Conservation (phyloP, 2,113 vertebrate genomes). For the Anolis sagrei region DNA sequence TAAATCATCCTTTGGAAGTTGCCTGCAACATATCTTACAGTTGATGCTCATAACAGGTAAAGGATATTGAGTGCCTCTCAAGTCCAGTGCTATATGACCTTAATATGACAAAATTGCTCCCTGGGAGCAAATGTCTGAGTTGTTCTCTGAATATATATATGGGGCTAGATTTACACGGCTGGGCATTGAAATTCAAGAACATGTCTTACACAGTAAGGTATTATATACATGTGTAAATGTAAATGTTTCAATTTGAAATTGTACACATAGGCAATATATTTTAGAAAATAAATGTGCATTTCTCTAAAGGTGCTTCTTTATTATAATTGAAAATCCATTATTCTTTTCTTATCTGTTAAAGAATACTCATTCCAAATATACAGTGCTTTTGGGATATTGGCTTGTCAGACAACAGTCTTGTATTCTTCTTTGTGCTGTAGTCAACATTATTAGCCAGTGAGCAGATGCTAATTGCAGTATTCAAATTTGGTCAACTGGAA, state of each 20-base stretch:
- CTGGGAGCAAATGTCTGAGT: not conserved
- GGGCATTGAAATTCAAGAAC: not conserved
- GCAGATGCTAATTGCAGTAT: constrained; percentile 80
- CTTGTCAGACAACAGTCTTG: constrained; percentile 75
- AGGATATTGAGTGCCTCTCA: not conserved
- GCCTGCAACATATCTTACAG: constrained; percentile 36
- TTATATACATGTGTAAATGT: too few species aligned
- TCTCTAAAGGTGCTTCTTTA: too few species aligned
- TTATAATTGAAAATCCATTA: constrained; percentile 34
- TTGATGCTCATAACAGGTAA: not conserved
- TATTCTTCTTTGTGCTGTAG: constrained; percentile 80
- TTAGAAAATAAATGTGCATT: not conserved
- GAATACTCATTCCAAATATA: constrained; percentile 71
- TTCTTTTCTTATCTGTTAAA: constrained; percentile 62
- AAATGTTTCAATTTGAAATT: too few species aligned
- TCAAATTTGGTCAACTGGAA: constrained; percentile 81
- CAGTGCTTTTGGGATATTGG: constrained; percentile 61
- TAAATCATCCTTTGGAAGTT: constrained; percentile 46
- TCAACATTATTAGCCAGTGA: constrained; percentile 78
- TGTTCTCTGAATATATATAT: not conserved
- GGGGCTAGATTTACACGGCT: not conserved
- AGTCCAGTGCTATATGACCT: too few species aligned
- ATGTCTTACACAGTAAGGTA: not conserved
- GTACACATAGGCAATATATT: too few species aligned
- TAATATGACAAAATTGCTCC: not conserved